Evolutionary conservation across 2,888 invertebrate genomes (phyloP).

Genomic region (Athalia cordata): DNA sequence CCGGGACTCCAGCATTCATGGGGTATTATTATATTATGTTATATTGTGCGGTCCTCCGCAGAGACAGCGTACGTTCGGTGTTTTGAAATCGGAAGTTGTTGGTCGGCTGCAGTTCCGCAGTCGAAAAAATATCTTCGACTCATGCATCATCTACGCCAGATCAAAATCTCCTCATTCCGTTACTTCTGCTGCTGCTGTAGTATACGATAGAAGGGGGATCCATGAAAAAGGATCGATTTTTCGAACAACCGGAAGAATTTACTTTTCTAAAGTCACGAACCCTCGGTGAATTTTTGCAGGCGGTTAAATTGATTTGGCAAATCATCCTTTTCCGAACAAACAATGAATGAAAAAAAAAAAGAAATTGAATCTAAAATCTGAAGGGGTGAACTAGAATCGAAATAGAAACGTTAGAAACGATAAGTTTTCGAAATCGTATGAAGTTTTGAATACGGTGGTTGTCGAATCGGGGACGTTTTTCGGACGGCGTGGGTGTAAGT

Average conservation of each 20-base stretch:
- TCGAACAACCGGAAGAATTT: constrained; percentile 17
- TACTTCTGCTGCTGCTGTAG: not conserved
- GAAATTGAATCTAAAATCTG: too few relatives aligned
- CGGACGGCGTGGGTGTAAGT: too few relatives aligned
- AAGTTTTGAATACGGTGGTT: too few relatives aligned
- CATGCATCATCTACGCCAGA: constrained; percentile 42
- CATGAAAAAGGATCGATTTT: not conserved
- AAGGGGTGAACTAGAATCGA: too few relatives aligned
- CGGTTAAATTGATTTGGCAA: too few relatives aligned
- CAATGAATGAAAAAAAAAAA: too few relatives aligned
- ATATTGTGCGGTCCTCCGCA: constrained; percentile 28
- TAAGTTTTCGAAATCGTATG: too few relatives aligned
- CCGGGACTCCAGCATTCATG: constrained; percentile 7
- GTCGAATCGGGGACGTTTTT: too few relatives aligned
- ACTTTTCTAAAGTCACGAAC: constrained; percentile 19
- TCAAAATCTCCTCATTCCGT: constrained; percentile 13
- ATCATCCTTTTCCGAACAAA: too few relatives aligned
- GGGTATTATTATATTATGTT: constrained; percentile 33
- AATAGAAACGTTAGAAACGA: too few relatives aligned
- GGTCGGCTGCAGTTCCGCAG: not conserved
- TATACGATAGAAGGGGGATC: not conserved
- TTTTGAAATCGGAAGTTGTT: not conserved
- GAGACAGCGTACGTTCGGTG: not conserved
- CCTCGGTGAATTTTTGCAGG: too few relatives aligned
- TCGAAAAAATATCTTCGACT: constrained; percentile 23